These are phyloP conservation scores for Ptychoptera albimana DNA, from an alignment of 2,888 invertebrate genomes.

Conservation along the genomic window DNA sequence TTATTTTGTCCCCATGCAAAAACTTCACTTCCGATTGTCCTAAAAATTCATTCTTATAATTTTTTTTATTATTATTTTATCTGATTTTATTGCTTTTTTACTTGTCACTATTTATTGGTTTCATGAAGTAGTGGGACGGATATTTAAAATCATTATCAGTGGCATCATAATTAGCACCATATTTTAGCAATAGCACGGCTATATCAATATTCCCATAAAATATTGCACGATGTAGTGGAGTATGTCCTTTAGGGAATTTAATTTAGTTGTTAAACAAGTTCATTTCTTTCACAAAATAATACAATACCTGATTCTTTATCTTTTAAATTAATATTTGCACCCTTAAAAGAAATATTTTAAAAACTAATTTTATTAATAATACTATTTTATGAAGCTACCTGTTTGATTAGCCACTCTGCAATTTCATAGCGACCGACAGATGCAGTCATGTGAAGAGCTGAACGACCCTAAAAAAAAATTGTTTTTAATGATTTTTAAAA, in stretches of 20 bases:
- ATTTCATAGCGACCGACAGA: constrained; percentile 53
- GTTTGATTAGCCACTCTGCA: constrained; percentile 56
- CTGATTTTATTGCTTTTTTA: background rate
- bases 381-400: constrained; percentile 21
- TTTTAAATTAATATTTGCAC: constrained; percentile 21
- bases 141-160: constrained; percentile 22
- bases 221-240: constrained; percentile 63
- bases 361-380: background rate
- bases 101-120: constrained; percentile 10
- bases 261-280: constrained; percentile 53
- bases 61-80: constrained; percentile 9
- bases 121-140: constrained; percentile 24
- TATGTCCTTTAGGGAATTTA: constrained; percentile 39
- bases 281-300: constrained; percentile 13
- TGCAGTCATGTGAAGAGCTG: constrained; percentile 61
- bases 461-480: constrained; percentile 41
- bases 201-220: constrained; percentile 69
- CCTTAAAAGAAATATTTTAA: constrained; percentile 20
- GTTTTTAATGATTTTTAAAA: background rate
- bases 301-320: constrained; percentile 34
- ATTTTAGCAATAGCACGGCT: constrained; percentile 51
- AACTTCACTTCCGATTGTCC: constrained; percentile 35
- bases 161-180: constrained; percentile 32
- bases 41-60: constrained; percentile 33
- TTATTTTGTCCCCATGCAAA: constrained; percentile 76